Percentiles rank a stretch among this genome's conserved stretches.
These are phyloP conservation scores for Phylloscopus trochilus DNA, from an alignment of 2,113 vertebrate genomes.

Conservation along the genomic window DNA sequence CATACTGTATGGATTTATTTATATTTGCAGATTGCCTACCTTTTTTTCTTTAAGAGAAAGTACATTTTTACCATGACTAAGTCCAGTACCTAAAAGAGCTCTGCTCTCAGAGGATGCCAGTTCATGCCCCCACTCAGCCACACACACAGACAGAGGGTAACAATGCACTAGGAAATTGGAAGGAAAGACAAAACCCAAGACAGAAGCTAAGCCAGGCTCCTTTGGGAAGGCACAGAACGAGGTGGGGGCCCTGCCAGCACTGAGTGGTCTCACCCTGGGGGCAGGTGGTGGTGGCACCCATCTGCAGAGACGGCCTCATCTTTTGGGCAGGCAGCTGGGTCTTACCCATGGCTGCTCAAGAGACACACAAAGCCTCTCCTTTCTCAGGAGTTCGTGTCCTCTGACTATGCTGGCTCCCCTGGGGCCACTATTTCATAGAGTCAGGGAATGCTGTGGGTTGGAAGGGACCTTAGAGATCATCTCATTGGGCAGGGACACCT, in stretches of 20 bases:
- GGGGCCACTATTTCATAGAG: neutral
- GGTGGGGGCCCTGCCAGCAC: neutral
- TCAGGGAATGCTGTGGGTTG: neutral
- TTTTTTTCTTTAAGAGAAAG: neutral
- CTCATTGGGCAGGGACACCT: neutral
- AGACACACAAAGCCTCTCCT: neutral
- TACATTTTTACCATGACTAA: neutral
- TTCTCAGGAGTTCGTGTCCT: neutral
- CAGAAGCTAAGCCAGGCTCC: neutral
- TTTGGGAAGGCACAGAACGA: neutral
- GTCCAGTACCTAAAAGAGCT: neutral
- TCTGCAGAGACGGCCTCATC: neutral
- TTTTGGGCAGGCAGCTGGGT: neutral
- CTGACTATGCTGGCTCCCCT: neutral
- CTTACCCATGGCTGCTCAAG: rapidly evolving
- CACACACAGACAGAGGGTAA: neutral
- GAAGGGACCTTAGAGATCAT: neutral
- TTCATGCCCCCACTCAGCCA: neutral
- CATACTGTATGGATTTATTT: neutral
- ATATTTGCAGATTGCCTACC: neutral
- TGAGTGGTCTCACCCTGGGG: rapidly evolving
- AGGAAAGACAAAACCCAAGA: neutral
- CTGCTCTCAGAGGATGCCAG: neutral
- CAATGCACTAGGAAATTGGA: neutral
- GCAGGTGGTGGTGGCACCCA: neutral